phyloP scores from a whole-genome alignment of 1,140 invertebrate genomes.

The Neuroterus valhalla region DNA sequence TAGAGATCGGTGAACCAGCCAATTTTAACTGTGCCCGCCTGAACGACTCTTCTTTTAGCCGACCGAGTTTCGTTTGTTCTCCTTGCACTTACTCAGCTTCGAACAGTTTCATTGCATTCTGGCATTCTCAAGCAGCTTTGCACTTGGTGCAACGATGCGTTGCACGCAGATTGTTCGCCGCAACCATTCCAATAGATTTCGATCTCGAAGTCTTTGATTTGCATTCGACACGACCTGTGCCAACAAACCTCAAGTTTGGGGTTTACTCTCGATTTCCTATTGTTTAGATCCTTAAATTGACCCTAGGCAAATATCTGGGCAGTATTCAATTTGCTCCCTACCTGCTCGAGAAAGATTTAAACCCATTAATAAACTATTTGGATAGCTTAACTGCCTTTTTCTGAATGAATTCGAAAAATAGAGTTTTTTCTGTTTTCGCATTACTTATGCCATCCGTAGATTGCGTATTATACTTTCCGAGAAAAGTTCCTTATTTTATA shows the following conservation, averaged over 20 bases:
- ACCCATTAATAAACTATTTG: too few relatives aligned
- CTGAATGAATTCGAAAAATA: too few relatives aligned
- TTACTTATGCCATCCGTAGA: too few relatives aligned
- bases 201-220: slow-evolving; percentile 10
- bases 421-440: too few relatives aligned
- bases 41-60: slow-evolving; percentile 51
- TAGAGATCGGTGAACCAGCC: slow-evolving; percentile 37
- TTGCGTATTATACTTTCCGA: too few relatives aligned
- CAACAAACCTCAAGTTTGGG: background rate
- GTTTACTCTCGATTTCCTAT: background rate
- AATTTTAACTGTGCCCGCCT: slow-evolving; percentile 52
- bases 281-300: too few relatives aligned
- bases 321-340: too few relatives aligned
- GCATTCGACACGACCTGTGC: background rate
- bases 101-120: slow-evolving; percentile 55
- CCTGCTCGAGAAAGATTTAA: too few relatives aligned
- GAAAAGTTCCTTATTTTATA: too few relatives aligned
- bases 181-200: slow-evolving; percentile 20
- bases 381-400: too few relatives aligned
- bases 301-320: too few relatives aligned
- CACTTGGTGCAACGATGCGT: slow-evolving; percentile 34
- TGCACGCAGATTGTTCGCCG: slow-evolving; percentile 33
- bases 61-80: slow-evolving; percentile 51
- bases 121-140: slow-evolving; percentile 13
- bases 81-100: slow-evolving; percentile 44